Evolutionary conservation across 2,113 vertebrate species (phyloP).

Genomic region (Xerus inauris): DNA sequence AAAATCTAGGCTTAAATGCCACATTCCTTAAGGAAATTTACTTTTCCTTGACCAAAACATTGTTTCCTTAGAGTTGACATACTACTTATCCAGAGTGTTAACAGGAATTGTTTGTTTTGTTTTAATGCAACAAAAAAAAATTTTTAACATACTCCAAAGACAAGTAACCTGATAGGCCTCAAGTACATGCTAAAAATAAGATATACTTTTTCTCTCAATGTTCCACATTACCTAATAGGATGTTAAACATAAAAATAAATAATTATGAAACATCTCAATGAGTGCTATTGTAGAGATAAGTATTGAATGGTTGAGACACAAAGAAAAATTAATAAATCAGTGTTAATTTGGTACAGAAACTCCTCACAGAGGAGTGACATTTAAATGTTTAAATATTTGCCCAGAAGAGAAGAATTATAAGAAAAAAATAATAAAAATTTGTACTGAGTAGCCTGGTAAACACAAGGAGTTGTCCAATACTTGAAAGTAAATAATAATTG

Average conservation of each 20-base stretch:
- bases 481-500: neutral
- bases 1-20: neutral
- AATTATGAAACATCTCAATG: neutral
- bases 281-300: neutral
- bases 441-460: neutral
- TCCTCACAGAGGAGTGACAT: neutral
- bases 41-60: neutral
- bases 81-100: neutral
- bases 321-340: neutral
- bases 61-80: neutral
- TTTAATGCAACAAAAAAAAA: neutral
- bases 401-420: neutral
- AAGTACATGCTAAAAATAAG: neutral
- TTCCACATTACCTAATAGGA: neutral
- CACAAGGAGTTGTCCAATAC: neutral
- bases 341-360: neutral
- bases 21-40: neutral
- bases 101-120: neutral
- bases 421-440: neutral
- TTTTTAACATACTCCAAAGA: neutral
- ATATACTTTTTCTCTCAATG: neutral
- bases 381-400: neutral
- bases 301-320: neutral
- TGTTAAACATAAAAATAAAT: conserved; percentile 22
- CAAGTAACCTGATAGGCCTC: neutral